These are phyloP conservation scores for Trachelipus rathkii DNA, from an alignment of 1,140 invertebrate genomes.

Conservation along the genomic window DNA sequence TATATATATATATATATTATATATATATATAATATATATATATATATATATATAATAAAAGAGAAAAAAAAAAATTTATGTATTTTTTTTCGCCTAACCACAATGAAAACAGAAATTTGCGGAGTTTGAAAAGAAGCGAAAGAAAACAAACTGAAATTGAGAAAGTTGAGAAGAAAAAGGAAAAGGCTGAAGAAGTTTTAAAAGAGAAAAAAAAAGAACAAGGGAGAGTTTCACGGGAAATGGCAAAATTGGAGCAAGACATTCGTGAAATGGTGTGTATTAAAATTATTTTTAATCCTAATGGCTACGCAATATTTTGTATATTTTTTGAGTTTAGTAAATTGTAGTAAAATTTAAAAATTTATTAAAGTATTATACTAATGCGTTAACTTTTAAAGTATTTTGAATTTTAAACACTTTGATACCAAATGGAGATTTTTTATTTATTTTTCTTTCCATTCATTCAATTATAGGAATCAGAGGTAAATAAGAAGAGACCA, in stretches of 20 bases:
- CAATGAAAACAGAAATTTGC: conserved; percentile 91
- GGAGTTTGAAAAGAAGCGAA: conserved; percentile 70
- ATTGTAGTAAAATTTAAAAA: not conserved
- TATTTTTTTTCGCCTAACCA: conserved; percentile 90
- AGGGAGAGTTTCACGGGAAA: conserved; percentile 75
- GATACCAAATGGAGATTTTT: too few species aligned
- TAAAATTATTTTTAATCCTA: conserved; percentile 54
- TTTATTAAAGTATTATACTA: conserved; percentile 14
- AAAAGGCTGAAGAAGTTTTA: conserved; percentile 81
- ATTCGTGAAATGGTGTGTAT: conserved; percentile 71
- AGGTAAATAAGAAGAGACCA: conserved; percentile 88
- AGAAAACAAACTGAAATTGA: conserved; percentile 76
- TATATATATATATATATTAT: conserved; percentile 15
- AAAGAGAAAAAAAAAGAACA: conserved; percentile 92
- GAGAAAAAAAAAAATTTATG: conserved; percentile 66
- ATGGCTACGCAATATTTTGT: not conserved
- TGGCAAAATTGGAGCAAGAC: conserved; percentile 91
- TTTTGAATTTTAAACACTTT: too few species aligned
- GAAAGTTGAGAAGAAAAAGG: conserved; percentile 75
- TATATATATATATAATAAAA: conserved; percentile 21
- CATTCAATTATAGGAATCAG: conserved; percentile 65
- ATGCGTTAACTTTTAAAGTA: too few species aligned
- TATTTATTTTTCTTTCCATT: too few species aligned
- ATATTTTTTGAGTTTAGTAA: not conserved
- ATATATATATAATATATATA: conserved; percentile 4